phyloP scores from a whole-genome alignment of 2,113 vertebrate genomes.

The Apeltes quadracus region DNA sequence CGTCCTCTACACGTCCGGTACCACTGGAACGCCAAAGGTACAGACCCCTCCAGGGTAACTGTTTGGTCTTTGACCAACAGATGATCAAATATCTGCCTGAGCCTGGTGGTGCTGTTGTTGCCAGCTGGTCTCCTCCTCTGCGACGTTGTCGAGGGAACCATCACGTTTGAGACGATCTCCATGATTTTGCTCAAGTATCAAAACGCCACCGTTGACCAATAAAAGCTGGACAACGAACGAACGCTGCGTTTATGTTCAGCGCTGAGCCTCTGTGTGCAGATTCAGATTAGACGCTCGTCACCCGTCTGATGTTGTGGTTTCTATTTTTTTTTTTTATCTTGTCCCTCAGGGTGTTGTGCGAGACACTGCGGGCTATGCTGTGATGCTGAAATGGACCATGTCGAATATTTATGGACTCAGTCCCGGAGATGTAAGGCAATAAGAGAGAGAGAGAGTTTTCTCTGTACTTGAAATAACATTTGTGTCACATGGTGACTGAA shows the following conservation, averaged over 20 bases:
- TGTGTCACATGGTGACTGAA: background rate
- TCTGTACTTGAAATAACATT: conserved; percentile 2
- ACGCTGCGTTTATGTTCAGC: too few species aligned
- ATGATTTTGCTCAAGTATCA: conserved; percentile 13
- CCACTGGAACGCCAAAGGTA: conserved; percentile 95
- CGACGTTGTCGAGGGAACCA: conserved; percentile 3
- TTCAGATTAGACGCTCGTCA: conserved; percentile 37
- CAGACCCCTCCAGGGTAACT: background rate
- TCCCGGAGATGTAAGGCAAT: conserved; percentile 89
- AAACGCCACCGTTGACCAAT: conserved; percentile 2
- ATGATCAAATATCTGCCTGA: conserved; percentile 29
- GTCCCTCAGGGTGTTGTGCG: conserved; percentile 88
- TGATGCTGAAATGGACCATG: conserved; percentile 98
- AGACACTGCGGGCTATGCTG: conserved; percentile 93
- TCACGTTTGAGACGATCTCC: conserved; percentile 31
- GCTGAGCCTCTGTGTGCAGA: background rate
- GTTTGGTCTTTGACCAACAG: conserved; percentile 47
- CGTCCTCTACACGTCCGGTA: conserved; percentile 96
- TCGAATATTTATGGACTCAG: conserved; percentile 91
- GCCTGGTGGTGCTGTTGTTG: conserved; percentile 27
- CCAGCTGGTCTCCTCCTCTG: background rate
- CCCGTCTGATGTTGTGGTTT: conserved; percentile 6
- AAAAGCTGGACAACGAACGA: background rate
- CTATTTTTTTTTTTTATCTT: conserved; percentile 37
- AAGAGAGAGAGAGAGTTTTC: conserved; percentile 2